Percentiles rank a stretch among this genome's conserved stretches.
These are phyloP conservation scores for Pseudomyrmex flavicornis DNA, from an alignment of 1,140 invertebrate genomes.

Conservation along the genomic window DNA sequence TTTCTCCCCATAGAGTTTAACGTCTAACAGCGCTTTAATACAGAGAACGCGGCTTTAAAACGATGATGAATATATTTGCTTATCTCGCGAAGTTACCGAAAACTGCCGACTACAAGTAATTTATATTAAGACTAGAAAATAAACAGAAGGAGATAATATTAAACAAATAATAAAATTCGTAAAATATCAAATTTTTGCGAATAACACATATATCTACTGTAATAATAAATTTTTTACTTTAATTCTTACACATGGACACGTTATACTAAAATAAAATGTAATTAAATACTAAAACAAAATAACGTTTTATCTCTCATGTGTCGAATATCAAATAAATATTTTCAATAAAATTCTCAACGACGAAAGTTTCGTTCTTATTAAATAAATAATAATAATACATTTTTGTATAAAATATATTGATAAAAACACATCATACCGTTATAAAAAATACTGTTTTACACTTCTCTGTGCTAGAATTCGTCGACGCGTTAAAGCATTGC, in stretches of 20 bases:
- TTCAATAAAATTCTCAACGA: neutral
- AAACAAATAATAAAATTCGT: neutral
- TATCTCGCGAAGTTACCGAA: neutral
- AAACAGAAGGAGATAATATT: neutral
- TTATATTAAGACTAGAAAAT: neutral
- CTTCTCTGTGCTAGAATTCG: neutral
- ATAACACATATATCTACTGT: neutral
- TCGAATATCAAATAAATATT: conserved; percentile 8
- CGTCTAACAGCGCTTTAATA: conserved; percentile 29
- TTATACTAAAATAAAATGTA: neutral
- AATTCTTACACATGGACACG: no score
- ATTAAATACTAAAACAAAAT: conserved; percentile 17
- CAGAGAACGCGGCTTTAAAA: conserved; percentile 10
- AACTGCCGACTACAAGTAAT: neutral
- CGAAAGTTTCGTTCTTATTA: neutral
- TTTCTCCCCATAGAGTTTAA: conserved; percentile 12
- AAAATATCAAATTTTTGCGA: neutral
- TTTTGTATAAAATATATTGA: conserved; percentile 12
- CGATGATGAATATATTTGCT: conserved; percentile 5
- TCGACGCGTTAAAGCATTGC: neutral
- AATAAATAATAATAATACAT: neutral
- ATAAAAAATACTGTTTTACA: no score
- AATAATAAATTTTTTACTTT: neutral
- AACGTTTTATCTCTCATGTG: neutral
- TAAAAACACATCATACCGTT: neutral